Evolutionary conservation across 2,113 vertebrate genomes (phyloP).

Genomic region (Arothron firmamentum): DNA sequence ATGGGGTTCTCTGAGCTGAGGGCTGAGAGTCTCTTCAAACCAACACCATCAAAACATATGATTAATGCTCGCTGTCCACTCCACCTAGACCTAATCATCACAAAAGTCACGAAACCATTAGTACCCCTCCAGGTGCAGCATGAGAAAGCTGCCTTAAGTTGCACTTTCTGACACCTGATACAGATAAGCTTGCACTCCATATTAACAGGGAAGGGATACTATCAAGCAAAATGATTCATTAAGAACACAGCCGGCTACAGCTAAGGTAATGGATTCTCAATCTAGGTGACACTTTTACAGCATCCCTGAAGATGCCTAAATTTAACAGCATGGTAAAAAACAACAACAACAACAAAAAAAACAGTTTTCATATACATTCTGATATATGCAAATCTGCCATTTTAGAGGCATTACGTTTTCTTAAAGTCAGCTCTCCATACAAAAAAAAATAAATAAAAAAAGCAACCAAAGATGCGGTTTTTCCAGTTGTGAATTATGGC

Average conservation of each 20-base stretch:
- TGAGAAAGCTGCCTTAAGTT: slow-evolving; percentile 39
- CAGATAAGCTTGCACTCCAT: slow-evolving; percentile 21
- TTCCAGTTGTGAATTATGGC: slow-evolving; percentile 32
- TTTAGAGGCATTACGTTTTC: slow-evolving; percentile 26
- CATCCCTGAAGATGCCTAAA: slow-evolving; percentile 26
- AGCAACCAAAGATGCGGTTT: slow-evolving; percentile 19
- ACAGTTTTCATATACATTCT: not conserved
- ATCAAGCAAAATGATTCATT: slow-evolving; percentile 39
- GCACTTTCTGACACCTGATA: slow-evolving; percentile 34
- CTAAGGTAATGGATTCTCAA: slow-evolving; percentile 37
- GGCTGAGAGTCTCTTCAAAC: slow-evolving; percentile 38
- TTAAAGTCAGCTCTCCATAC: slow-evolving; percentile 5
- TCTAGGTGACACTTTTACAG: slow-evolving; percentile 29
- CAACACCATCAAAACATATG: slow-evolving; percentile 53
- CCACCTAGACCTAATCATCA: slow-evolving; percentile 46
- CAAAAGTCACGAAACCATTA: slow-evolving; percentile 51
- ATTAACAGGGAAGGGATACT: slow-evolving; percentile 31
- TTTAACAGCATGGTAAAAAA: slow-evolving; percentile 10
- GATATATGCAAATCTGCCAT: slow-evolving; percentile 18
- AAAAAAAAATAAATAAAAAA: slow-evolving; percentile 18
- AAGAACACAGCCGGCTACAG: slow-evolving; percentile 34
- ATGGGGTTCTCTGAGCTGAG: slow-evolving; percentile 18
- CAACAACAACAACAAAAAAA: not conserved
- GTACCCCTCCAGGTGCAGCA: slow-evolving; percentile 43
- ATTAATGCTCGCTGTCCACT: slow-evolving; percentile 58